Evolutionary conservation across 1,140 invertebrate genomes (phyloP).

Genomic region (Samia ricini): DNA sequence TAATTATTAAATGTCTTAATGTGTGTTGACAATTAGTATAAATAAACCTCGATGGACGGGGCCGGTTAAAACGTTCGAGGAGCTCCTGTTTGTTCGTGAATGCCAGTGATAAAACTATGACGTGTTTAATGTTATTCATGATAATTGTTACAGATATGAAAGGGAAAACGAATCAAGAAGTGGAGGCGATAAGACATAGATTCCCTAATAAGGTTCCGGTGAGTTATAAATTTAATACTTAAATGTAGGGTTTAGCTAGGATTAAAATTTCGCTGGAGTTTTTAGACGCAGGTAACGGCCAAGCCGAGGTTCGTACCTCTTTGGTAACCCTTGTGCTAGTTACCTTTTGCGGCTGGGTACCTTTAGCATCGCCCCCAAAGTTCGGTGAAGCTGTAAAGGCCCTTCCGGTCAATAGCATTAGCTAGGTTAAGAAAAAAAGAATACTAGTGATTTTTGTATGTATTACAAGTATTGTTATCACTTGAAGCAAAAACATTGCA

Average conservation of each 20-base stretch:
- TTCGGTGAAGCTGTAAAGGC: too few species aligned
- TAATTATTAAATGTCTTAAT: too few species aligned
- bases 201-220: slow-evolving; percentile 80
- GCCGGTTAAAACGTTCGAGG: neutral
- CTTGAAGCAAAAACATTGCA: neutral
- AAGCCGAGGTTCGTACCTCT: too few species aligned
- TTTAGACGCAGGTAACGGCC: too few species aligned
- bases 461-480: neutral
- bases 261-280: too few species aligned
- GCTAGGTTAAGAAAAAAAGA: too few species aligned
- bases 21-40: neutral
- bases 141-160: slow-evolving; percentile 50
- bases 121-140: neutral
- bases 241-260: too few species aligned
- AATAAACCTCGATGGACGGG: neutral
- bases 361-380: too few species aligned
- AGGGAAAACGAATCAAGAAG: slow-evolving; percentile 71
- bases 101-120: neutral
- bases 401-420: too few species aligned
- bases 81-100: neutral
- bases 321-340: too few species aligned
- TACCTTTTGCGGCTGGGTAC: too few species aligned
- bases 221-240: slow-evolving; percentile 50
- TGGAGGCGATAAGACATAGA: slow-evolving; percentile 75
- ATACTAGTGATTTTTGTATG: too few species aligned